Evolutionary conservation across 2,113 vertebrate species (phyloP), one percentile per base, ranked within the genome.

Genomic region (Prochilodus magdalenae): DNA sequence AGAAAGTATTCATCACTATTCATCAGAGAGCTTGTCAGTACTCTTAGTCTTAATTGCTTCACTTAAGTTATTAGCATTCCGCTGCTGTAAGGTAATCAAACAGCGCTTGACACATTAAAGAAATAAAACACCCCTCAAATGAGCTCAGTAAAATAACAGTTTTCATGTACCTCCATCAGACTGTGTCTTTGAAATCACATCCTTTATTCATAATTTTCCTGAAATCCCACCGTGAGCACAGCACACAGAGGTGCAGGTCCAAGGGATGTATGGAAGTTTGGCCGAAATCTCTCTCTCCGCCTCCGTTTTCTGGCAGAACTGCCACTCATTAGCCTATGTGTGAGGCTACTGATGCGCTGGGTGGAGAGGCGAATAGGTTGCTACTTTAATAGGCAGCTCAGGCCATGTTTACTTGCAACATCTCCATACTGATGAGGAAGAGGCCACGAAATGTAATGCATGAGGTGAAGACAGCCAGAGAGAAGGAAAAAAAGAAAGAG

Each of bases 321-420:
- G 47, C 40, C 16, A 73, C 72, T 77, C 55, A 70, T 72, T 71
- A 75, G 72, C 55, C 63, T 75, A 36, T 27, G 27, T 26, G 20
- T 75, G 63, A 57, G 77, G 26, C 13, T 75, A 57, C 62, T 67
- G 71, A 81, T 67, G 60, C 62, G 78, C 26, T 33, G 63, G 60
- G 47, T 75, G 47, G 15, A 53, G 53, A 73, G 55, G 65, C 26
- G 26, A 83, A 62, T 69, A 75, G 74, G 72, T 75, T 77, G 65
- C 40, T 65, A 65, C 66, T 86, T 83, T 81, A 82, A 72, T 83
- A 77, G 79, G 82, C 55, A 26, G 73, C 85, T 73, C 53, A 53
- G 70, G 74, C 79, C 44, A 83, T 88, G 83, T 90, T 85, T 90
- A 88, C 85, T 71, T 72, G 72, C 57, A 75, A 73, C 29, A 86